Percentiles rank a stretch among this genome's conserved stretches.
Evolutionary conservation across 2,888 invertebrate species (phyloP).

Genomic region (Ischnura elegans): DNA sequence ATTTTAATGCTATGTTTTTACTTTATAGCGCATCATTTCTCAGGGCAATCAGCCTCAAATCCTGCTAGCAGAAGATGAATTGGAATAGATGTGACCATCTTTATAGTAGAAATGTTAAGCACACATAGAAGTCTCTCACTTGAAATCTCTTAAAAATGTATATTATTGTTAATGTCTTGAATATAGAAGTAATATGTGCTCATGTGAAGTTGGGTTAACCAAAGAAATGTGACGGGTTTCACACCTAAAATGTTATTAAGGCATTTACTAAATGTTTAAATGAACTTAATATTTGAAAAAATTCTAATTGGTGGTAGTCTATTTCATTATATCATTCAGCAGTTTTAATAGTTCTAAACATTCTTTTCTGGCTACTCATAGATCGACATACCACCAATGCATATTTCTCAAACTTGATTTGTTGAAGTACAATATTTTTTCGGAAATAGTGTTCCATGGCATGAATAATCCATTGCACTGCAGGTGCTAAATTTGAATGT

Average conservation of each 20-base stretch:
- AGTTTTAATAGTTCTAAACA: no score
- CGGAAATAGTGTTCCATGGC: no score
- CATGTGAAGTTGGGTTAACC: background rate
- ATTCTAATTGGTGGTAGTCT: no score
- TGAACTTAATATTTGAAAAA: no score
- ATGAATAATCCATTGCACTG: no score
- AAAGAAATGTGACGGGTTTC: background rate
- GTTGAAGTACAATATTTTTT: no score
- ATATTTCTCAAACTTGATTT: no score
- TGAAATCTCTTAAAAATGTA: constrained; percentile 5
- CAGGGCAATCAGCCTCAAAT: constrained; percentile 51
- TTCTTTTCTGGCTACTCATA: no score
- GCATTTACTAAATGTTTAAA: background rate
- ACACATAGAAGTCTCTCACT: constrained; percentile 34
- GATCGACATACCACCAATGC: no score
- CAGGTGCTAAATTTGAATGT: background rate
- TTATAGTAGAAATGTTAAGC: constrained; percentile 52
- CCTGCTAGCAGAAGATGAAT: constrained; percentile 60
- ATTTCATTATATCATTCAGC: no score
- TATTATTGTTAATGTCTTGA: background rate
- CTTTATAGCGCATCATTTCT: constrained; percentile 51
- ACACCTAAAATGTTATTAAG: background rate
- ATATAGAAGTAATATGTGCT: constrained; percentile 23
- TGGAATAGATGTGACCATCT: constrained; percentile 43
- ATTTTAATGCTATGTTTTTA: background rate